phyloP scores from a whole-genome alignment of 2,888 invertebrate genomes.

The Pyrochroa serraticornis region DNA sequence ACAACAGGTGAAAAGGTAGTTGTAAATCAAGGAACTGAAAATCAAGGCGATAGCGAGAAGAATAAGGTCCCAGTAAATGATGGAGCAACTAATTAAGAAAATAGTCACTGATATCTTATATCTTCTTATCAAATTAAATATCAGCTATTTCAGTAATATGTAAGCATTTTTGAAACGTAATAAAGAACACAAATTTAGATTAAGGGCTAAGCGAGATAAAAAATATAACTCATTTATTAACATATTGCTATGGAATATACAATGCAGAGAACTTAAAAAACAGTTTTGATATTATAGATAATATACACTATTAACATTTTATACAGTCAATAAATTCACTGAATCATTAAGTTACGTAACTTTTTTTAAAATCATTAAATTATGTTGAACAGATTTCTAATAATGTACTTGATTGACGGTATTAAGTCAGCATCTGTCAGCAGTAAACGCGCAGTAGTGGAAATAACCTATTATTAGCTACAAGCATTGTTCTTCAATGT shows the following conservation, averaged over 20 bases:
- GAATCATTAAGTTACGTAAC: slow-evolving; percentile 6
- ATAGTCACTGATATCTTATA: no score
- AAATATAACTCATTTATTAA: slow-evolving; percentile 45
- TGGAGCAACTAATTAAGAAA: neutral
- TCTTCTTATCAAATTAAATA: no score
- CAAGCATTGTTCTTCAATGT: no score
- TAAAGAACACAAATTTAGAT: neutral
- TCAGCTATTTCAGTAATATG: no score
- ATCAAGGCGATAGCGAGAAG: neutral
- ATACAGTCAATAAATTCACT: slow-evolving; percentile 9
- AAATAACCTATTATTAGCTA: neutral
- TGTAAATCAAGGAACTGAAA: neutral
- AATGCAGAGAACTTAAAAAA: slow-evolving; percentile 25
- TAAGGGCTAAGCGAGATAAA: slow-evolving; percentile 29
- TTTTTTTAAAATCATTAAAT: neutral
- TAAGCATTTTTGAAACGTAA: no score
- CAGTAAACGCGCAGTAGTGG: no score
- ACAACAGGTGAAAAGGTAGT: neutral
- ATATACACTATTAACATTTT: slow-evolving; percentile 28
- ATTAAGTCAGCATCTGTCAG: no score
- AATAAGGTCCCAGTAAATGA: neutral
- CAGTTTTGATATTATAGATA: slow-evolving; percentile 10
- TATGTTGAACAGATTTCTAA: slow-evolving; percentile 2
- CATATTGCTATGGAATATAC: slow-evolving; percentile 43
- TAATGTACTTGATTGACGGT: no score